phyloP scores from a whole-genome alignment of 53 echinoderm and acorn worm genomes.

The Mesocentrotus franciscanus region DNA sequence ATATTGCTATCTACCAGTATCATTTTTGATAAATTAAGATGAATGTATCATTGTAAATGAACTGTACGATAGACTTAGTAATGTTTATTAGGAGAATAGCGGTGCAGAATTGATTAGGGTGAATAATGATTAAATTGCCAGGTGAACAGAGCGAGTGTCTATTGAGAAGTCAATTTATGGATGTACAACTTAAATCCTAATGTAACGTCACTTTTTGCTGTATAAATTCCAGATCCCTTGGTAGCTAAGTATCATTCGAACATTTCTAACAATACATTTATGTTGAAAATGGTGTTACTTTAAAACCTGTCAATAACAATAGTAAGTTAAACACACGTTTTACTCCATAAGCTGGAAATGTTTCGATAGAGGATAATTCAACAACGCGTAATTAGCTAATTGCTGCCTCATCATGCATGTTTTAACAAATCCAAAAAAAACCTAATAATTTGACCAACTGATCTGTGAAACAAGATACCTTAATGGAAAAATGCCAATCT shows the following conservation, averaged over 20 bases:
- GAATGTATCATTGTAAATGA: background rate
- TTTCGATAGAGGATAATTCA: no score
- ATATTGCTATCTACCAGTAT: background rate
- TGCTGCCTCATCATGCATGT: background rate
- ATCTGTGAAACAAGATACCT: background rate
- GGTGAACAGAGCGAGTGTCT: background rate
- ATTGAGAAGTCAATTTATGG: background rate
- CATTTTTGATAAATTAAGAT: background rate
- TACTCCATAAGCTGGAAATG: no score
- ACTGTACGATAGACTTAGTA: background rate
- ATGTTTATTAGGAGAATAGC: background rate
- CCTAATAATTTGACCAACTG: background rate
- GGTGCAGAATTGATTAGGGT: background rate
- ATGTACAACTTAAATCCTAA: background rate
- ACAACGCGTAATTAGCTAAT: background rate
- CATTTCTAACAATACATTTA: no score
- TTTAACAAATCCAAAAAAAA: background rate
- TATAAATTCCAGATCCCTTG: background rate
- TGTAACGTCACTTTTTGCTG: background rate
- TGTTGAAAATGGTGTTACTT: no score
- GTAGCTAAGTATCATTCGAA: background rate
- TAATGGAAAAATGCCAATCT: slow-evolving; percentile 12
- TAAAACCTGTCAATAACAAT: no score
- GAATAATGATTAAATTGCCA: background rate
- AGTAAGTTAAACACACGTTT: no score